Evolutionary conservation across 53 echinoderm and acorn worm species (phyloP).

Genomic region (Crossaster papposus): DNA sequence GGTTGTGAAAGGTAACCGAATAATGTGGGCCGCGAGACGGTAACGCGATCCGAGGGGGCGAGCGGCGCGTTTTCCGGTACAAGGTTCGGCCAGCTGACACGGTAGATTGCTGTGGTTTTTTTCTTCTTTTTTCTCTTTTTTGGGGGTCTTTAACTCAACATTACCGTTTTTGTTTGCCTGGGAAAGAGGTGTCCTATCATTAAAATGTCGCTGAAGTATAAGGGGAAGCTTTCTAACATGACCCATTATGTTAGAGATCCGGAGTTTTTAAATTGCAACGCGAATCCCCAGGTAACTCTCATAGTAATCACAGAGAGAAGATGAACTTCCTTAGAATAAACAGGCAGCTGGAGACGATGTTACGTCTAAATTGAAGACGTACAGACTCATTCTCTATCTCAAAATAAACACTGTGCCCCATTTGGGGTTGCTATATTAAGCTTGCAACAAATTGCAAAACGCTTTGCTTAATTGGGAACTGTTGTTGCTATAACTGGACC

Average conservation of each 20-base stretch:
- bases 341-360: too few species aligned
- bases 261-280: background rate
- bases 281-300: background rate
- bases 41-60: background rate
- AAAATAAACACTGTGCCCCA: too few species aligned
- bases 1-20: background rate
- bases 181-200: background rate
- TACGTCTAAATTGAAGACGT: too few species aligned
- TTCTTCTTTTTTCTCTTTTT: too few species aligned
- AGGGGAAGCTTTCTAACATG: background rate
- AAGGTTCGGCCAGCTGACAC: background rate
- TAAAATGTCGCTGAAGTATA: background rate
- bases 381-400: too few species aligned
- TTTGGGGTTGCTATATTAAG: too few species aligned
- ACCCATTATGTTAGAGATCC: background rate
- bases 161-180: background rate
- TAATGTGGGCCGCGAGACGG: background rate
- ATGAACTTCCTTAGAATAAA: too few species aligned
- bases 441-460: too few species aligned
- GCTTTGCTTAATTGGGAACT: too few species aligned
- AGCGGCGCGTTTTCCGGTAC: background rate
- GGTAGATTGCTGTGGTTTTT: too few species aligned
- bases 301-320: background rate
- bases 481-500: too few species aligned
- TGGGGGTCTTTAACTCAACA: background rate